Conservation (phyloP, 2,113 vertebrate species). For the Todiramphus saurophagus region DNA sequence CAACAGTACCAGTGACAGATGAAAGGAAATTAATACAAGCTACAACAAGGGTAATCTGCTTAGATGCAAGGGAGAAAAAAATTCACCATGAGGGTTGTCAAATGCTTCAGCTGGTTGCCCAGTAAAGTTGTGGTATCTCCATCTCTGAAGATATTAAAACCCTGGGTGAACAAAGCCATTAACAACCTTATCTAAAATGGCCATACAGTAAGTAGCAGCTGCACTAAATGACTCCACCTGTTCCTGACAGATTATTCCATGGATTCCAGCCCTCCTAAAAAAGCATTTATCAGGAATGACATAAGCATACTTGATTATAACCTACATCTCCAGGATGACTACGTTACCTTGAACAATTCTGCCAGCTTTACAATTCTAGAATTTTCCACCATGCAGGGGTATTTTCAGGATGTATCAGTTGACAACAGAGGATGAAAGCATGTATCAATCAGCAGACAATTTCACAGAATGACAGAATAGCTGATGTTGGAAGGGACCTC, state of each 20-base stretch:
- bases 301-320: background rate
- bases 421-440: background rate
- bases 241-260: background rate
- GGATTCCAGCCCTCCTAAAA: background rate
- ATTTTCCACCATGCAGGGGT: background rate
- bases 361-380: background rate
- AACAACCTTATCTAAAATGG: background rate
- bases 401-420: background rate
- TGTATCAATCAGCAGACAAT: background rate
- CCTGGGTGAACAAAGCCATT: background rate
- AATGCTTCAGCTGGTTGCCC: background rate
- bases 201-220: background rate
- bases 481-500: background rate
- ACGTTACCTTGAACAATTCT: background rate
- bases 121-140: background rate
- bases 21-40: background rate
- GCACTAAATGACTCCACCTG: background rate
- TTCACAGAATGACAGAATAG: background rate
- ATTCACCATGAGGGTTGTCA: background rate
- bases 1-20: background rate
- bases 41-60: background rate
- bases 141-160: background rate
- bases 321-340: accelerated
- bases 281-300: background rate
- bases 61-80: background rate